A percentile compares a stretch with the other conserved stretches of the same genome.
These are phyloP conservation scores for Brienomyrus longianalis DNA, from an alignment of 2,113 vertebrate genomes.

Conservation along the genomic window DNA sequence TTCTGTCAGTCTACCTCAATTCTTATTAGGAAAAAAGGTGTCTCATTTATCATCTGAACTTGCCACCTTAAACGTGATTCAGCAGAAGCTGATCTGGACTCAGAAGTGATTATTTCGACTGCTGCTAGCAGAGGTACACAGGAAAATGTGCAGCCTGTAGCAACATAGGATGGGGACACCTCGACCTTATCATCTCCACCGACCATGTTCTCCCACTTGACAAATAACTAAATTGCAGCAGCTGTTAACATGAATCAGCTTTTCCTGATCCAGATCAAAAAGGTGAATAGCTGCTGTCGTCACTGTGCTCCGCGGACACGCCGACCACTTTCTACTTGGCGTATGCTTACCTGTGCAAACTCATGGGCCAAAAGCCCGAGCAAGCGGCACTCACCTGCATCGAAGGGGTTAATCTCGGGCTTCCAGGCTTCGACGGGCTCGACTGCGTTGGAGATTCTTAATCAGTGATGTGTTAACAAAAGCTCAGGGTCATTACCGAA, in stretches of 20 bases:
- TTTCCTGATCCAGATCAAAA: neutral
- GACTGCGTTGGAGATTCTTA: constrained; percentile 52
- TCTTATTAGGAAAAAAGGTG: neutral
- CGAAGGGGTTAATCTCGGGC: constrained; percentile 61
- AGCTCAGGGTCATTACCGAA: neutral
- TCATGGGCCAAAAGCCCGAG: neutral
- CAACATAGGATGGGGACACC: neutral
- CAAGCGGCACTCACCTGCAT: constrained; percentile 65
- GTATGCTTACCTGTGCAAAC: neutral
- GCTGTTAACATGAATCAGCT: neutral
- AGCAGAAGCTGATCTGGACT: neutral
- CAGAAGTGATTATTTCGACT: neutral
- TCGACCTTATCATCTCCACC: neutral
- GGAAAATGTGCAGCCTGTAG: neutral
- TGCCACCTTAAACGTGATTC: neutral
- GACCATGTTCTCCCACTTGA: neutral
- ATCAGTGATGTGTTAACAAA: constrained; percentile 39
- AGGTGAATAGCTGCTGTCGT: neutral
- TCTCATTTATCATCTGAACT: neutral
- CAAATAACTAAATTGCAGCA: neutral
- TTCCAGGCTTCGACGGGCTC: constrained; percentile 67
- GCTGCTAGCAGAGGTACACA: neutral
- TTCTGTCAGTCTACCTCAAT: neutral
- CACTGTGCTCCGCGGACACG: neutral
- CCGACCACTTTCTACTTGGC: neutral